Conservation (phyloP, 2,797 vertebrate genomes). For the Notamacropus eugenii region DNA sequence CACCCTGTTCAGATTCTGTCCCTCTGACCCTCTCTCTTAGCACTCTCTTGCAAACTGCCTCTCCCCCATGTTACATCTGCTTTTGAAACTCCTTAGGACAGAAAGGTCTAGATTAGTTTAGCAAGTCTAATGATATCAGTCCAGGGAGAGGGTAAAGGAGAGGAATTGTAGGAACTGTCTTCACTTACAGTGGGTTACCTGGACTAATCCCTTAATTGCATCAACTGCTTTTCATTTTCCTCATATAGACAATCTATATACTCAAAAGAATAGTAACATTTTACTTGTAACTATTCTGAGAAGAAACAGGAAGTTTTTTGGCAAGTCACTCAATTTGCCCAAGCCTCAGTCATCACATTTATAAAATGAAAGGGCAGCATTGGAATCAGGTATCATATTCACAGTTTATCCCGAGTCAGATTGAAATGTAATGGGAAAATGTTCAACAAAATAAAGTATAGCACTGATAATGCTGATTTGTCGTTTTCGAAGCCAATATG, state of each 20-base stretch:
- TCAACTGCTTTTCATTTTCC: not conserved
- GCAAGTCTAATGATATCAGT: not conserved
- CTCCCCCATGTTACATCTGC: too few species aligned
- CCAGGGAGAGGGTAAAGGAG: not conserved
- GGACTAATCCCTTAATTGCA: not conserved
- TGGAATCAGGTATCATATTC: not conserved
- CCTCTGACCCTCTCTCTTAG: too few species aligned
- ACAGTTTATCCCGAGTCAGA: not conserved
- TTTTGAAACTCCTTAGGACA: not conserved
- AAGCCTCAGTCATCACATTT: not conserved
- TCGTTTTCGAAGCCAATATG: not conserved
- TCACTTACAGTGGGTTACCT: not conserved
- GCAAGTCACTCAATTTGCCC: not conserved
- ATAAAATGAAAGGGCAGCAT: not conserved
- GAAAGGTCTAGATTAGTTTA: not conserved
- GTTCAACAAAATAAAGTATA: not conserved
- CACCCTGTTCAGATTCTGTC: too few species aligned
- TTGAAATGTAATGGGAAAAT: not conserved
- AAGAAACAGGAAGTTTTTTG: not conserved
- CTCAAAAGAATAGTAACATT: not conserved
- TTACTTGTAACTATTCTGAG: not conserved
- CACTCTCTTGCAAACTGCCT: too few species aligned
- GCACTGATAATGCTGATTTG: not conserved
- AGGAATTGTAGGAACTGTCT: not conserved
- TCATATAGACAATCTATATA: not conserved